phyloP scores from a whole-genome alignment of 2,888 invertebrate species.

The Amblyjoppa proteus region DNA sequence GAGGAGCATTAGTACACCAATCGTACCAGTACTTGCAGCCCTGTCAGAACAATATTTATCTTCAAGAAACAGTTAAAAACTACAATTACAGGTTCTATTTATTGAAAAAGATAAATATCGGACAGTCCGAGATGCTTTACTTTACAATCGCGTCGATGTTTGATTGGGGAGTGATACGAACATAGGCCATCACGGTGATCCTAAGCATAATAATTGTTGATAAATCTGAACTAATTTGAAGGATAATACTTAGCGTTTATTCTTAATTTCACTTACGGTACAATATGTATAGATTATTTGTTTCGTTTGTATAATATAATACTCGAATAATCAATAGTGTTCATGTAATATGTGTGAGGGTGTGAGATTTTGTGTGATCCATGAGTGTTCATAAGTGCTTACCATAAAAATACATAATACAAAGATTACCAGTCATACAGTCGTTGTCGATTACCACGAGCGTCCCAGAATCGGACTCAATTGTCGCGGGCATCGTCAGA shows the following conservation, averaged over 20 bases:
- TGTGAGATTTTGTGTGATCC: conserved; percentile 63
- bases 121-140: not conserved
- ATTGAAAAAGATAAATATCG: not conserved
- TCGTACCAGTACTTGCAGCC: not conserved
- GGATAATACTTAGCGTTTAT: conserved; percentile 82
- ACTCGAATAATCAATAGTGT: conserved; percentile 78
- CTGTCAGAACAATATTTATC: not conserved
- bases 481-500: conserved; percentile 20
- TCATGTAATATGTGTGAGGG: conserved; percentile 68
- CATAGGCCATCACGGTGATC: not conserved
- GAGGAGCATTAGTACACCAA: too few relatives aligned
- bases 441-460: conserved; percentile 37
- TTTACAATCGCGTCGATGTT: not conserved
- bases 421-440: conserved; percentile 79
- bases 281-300: conserved; percentile 82
- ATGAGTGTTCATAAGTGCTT: conserved; percentile 50
- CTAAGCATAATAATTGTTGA: conserved; percentile 16
- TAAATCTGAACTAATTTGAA: conserved; percentile 70
- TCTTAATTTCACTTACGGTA: conserved; percentile 79
- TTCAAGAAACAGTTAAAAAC: not conserved
- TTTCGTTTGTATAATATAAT: conserved; percentile 79
- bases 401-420: conserved; percentile 81
- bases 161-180: not conserved
- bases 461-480: not conserved
- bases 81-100: not conserved